Base-by-base conservation (phyloP, 2,888 invertebrate genomes). In the Erynnis tages region DNA sequence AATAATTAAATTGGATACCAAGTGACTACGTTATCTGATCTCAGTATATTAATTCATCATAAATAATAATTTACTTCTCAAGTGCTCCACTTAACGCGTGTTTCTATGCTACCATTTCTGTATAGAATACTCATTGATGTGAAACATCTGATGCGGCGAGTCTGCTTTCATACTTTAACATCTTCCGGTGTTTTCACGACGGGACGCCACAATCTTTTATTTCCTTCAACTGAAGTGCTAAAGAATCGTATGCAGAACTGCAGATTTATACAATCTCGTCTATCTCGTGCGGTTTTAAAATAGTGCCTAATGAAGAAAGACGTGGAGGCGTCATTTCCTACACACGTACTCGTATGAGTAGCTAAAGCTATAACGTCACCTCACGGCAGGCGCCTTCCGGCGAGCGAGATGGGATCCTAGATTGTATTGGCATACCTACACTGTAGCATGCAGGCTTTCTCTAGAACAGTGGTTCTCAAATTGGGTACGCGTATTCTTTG, bases 231-330 rank as follows among this genome's bases (percentile, higher is more conserved):
- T 3, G 16, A 10, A 17, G 3, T 11, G 10, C n/a, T 11, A 21
- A 34, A 16, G 23, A 34, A 27, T 35, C 35, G 10, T 35, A 35
- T 16, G 3, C 14, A 35, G 17, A 27, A 4, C 10, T 25, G 13
- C 40, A 16, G 40, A 27, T 35, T 35, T 35, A 27, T 46, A 37
- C 46, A 37, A 30, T 47, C 14, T 30, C n/a, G 37, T 13, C 21
- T 34, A 29, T 38, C 21, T 30, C 29, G 10, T 19, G 19, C 29
- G 29, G 47, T 38, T 48, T 47, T 30, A 21, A 29, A 48, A 38
- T 38, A 4, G 29, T 21, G 47, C 30, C 47, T 48, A 38, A 38
- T 29, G 47, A 48, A 48, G 47, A 48, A 38, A 48, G 47, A 47
- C 27, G 19, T 16, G 47, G 13, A 47, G 38, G 38, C 47, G 47